phyloP scores from a whole-genome alignment of 2,113 vertebrate genomes.

The Epinephelus cyanopodus region DNA sequence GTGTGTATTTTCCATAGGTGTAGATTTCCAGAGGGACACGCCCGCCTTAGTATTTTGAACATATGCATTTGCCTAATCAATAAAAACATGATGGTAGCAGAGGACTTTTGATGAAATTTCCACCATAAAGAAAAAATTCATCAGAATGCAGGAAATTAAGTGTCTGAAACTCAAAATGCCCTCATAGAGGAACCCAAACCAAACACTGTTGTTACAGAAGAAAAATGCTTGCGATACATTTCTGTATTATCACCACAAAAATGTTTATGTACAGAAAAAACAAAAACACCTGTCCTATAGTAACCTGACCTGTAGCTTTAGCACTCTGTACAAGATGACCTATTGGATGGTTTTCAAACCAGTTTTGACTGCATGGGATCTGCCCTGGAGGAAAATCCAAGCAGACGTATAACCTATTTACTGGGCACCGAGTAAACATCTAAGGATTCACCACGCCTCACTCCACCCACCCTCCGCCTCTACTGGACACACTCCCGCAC shows the following conservation, averaged over 20 bases:
- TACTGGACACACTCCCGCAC: constrained; percentile 18
- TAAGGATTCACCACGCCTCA: background rate
- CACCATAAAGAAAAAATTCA: too few species aligned
- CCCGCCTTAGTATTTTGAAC: too few species aligned
- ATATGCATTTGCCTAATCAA: too few species aligned
- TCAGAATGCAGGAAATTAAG: too few species aligned
- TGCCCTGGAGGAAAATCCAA: constrained; percentile 17
- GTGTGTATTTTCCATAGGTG: background rate
- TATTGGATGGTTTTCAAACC: constrained; percentile 32
- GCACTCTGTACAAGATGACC: background rate
- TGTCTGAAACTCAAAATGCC: too few species aligned
- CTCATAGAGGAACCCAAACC: too few species aligned
- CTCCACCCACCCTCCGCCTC: constrained; percentile 1
- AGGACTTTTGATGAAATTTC: too few species aligned
- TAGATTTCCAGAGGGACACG: too few species aligned
- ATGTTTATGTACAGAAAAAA: background rate
- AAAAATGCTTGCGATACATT: background rate
- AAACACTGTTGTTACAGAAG: background rate
- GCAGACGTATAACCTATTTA: constrained; percentile 49
- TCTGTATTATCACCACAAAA: background rate
- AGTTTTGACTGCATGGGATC: constrained; percentile 40
- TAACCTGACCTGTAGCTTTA: constrained; percentile 10
- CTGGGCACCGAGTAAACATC: constrained; percentile 51
- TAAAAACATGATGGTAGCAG: too few species aligned
- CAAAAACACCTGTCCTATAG: background rate